Evolutionary conservation across 2,113 vertebrate species (phyloP), one percentile per base, ranked within the genome.

Genomic region (Platysternon megacephalum): DNA sequence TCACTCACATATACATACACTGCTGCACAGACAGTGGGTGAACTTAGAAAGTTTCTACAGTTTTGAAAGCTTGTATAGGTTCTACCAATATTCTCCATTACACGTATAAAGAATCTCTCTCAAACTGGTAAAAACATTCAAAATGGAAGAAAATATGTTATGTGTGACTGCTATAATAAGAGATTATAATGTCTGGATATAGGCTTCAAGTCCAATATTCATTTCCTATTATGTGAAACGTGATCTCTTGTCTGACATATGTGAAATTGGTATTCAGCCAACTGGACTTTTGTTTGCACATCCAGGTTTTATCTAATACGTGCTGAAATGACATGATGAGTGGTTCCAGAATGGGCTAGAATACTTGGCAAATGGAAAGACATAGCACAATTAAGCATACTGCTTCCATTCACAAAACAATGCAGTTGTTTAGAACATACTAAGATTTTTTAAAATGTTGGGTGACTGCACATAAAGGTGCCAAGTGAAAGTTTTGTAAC

Each of bases 221-320:
- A 84, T 86, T 93, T 84, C 91, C 79, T 89, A 92, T 65, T 94
- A 93, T 88, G 92, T 93, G 91, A 97, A 97, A 94, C 92, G 42
- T 68, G 92, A 97, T 95, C 89, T 86, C 94, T 97, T 97, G 95
- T 95, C 82, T 97, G 96, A 97, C 96, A 95, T 95, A 97, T 97
- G 97, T 97, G 94, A 97, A 97, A 95, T 48, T 97, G 95, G 95
- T 95, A 93, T 92, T 93, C 94, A 0, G 96, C 96, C 96, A 97
- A 97, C 92, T 96, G 93, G 97, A 92, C 95, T 97, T 97, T 97
- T 97, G 95, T 97, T 97, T 97, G 96, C 92, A 97, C 96, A 97
- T 97, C 92, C 96, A 97, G 96, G 96, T 97, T 97, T 97, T 97
- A 97, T 95, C 93, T 93, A 97, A 95, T 96, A 97, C 96, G 97